phyloP scores from a whole-genome alignment of 2,888 invertebrate genomes.

The Melieria crassipennis region DNA sequence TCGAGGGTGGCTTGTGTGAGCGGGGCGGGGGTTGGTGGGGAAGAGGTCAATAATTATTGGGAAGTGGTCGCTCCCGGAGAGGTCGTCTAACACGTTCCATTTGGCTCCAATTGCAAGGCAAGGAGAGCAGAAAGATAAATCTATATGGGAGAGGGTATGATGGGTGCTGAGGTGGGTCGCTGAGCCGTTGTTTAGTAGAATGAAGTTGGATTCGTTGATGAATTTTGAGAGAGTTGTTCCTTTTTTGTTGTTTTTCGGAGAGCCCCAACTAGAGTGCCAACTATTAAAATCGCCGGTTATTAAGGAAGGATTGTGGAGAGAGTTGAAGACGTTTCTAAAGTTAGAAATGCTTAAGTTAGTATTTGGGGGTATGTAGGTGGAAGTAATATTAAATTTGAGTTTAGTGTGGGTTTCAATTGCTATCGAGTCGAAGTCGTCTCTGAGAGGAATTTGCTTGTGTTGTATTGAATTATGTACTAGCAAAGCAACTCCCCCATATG shows the following conservation, averaged over 20 bases:
- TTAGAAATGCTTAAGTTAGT: slow-evolving; percentile 2
- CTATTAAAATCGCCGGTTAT: slow-evolving; percentile 22
- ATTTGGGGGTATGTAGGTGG: slow-evolving; percentile 28
- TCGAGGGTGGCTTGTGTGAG: neutral
- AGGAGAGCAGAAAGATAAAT: slow-evolving; percentile 35
- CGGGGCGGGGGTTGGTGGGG: neutral
- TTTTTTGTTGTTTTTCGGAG: slow-evolving; percentile 6
- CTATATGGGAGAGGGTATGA: slow-evolving; percentile 38
- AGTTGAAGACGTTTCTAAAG: slow-evolving; percentile 16
- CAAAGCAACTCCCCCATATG: no score
- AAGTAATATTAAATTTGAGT: slow-evolving; percentile 36
- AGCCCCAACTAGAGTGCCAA: slow-evolving; percentile 24
- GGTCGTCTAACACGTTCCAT: slow-evolving; percentile 9
- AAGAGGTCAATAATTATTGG: slow-evolving; percentile 23
- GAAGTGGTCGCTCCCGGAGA: slow-evolving; percentile 31
- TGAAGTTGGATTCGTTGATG: slow-evolving; percentile 14
- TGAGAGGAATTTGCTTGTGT: neutral
- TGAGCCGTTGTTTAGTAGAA: slow-evolving; percentile 27
- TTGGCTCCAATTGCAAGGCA: neutral
- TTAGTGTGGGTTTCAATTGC: slow-evolving; percentile 17
- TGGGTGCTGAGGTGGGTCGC: slow-evolving; percentile 38
- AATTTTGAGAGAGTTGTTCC: slow-evolving; percentile 17
- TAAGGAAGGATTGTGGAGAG: neutral
- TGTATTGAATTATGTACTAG: neutral
- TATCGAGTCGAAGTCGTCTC: neutral